Percentiles rank a stretch among this genome's conserved stretches.
Conservation (phyloP, 2,797 vertebrate species). For the Bovichtus diacanthus region DNA sequence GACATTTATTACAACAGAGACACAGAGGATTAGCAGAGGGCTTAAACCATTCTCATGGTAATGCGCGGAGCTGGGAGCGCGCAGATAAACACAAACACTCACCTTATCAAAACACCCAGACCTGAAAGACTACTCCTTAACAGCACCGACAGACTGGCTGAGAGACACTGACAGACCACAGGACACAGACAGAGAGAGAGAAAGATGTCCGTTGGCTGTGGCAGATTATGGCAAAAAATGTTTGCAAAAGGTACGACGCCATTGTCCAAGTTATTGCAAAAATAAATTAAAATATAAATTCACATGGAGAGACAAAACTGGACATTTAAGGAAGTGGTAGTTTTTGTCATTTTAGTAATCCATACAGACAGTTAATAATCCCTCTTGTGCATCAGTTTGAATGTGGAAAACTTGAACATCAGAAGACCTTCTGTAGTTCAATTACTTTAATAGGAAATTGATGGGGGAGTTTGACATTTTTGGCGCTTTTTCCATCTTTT, state of each 20-base stretch:
- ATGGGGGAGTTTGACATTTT: neutral
- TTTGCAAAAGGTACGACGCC: slow-evolving; percentile 38
- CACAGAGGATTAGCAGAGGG: slow-evolving; percentile 93
- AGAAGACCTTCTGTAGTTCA: neutral
- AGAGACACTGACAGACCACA: slow-evolving; percentile 56
- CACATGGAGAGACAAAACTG: neutral
- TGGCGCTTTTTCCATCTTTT: neutral
- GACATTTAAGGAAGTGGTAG: neutral
- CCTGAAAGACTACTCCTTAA: slow-evolving; percentile 90
- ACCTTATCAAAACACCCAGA: slow-evolving; percentile 96
- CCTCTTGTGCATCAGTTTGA: neutral
- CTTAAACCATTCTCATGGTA: slow-evolving; percentile 99
- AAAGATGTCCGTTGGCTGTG: slow-evolving; percentile 43
- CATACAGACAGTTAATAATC: neutral
- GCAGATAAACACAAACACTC: slow-evolving; percentile 94
- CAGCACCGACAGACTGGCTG: slow-evolving; percentile 82
- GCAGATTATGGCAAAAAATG: slow-evolving; percentile 43
- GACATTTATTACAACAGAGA: slow-evolving; percentile 96
- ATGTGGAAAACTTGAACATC: neutral
- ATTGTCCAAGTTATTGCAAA: slow-evolving; percentile 58
- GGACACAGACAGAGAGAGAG: slow-evolving; percentile 21
- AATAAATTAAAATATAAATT: no score
- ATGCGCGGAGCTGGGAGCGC: slow-evolving; percentile 91
- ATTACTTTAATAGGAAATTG: neutral
- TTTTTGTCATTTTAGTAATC: neutral